Base-by-base conservation (phyloP, 2,113 vertebrate species). In the Tautogolabrus adspersus region DNA sequence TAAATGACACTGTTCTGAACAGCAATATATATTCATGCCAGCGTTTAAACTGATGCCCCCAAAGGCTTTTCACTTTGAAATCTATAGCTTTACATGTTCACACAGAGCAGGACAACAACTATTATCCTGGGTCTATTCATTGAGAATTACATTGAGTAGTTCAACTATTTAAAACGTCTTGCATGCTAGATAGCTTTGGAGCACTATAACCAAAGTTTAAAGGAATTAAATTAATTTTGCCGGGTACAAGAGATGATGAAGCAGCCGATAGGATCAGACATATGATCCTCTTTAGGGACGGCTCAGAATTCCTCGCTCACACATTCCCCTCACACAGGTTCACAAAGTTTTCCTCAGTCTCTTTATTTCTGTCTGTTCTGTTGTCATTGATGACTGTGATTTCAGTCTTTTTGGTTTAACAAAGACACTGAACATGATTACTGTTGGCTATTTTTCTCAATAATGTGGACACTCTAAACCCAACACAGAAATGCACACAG, bases 381-480 rank as follows among this genome's bases (percentile, higher is more conserved):
- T 58, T 44, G 2, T 55, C 21, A 18, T 30, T 52, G 54, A 78
- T 60, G 66, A 57, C 63, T 69, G 26, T 59, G 72, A 44, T 59
- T 76, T 83, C 34, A 54, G 37, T n/a, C 64, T 23, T 82, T 84
- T 79, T 37, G 30, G 64, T 65, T 59, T 40, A 65, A 66, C 69
- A 68, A 77, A 60, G 56, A 72, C 30, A 47, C 30, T 22, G 58
- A 72, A 64, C 54, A 54, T 63, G 58, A 15, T 73, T 76, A 78
- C 67, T 40, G 61, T 37, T 75, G 38, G 75, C 75, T 83, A 72
- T 65, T 66, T 81, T 66, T 40, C 72, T 46, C 57, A 60, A 66
- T 78, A 75, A 65, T 81, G 66, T 79, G 37, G 51, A 86, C 49
- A 66, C 59, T 68, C 18, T 60, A 79, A 82, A 74, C 76, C 79